Evolutionary conservation across 2,797 vertebrate genomes (phyloP).

Genomic region (Oryzias dopingdopingensis): DNA sequence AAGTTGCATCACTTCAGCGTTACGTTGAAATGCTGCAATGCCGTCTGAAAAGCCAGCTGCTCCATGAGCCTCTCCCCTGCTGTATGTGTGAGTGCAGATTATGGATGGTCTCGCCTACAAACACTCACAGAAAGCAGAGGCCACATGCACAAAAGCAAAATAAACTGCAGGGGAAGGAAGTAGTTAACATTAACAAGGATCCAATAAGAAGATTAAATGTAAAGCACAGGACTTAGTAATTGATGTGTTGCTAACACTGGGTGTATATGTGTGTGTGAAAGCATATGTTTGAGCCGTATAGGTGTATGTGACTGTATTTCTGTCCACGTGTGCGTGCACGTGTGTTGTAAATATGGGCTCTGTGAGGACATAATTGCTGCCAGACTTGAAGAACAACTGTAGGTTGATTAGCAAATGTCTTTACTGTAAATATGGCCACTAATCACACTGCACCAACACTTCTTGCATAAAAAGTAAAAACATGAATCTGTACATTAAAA

Average conservation of each 20-base stretch:
- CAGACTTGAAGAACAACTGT: slow-evolving; percentile 75
- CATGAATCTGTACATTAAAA: slow-evolving; percentile 39
- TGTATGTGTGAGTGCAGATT: slow-evolving; percentile 62
- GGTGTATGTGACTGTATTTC: slow-evolving; percentile 31
- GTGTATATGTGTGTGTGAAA: slow-evolving; percentile 43
- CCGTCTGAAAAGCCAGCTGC: slow-evolving; percentile 41
- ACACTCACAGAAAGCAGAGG: slow-evolving; percentile 81
- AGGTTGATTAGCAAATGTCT: slow-evolving; percentile 80
- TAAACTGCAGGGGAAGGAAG: slow-evolving; percentile 90
- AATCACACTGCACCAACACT: slow-evolving; percentile 70
- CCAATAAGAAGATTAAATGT: slow-evolving; percentile 84
- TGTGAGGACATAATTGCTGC: slow-evolving; percentile 79
- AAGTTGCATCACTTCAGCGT: slow-evolving; percentile 20
- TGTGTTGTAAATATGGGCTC: slow-evolving; percentile 63
- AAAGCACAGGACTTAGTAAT: slow-evolving; percentile 77
- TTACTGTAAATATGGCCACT: slow-evolving; percentile 80
- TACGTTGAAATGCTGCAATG: slow-evolving; percentile 11
- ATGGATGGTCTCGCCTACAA: slow-evolving; percentile 78
- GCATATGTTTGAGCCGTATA: slow-evolving; percentile 27
- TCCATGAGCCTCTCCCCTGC: not conserved
- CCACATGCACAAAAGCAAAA: slow-evolving; percentile 91
- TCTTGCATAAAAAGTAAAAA: slow-evolving; percentile 61
- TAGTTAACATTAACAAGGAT: slow-evolving; percentile 85
- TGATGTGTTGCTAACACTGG: slow-evolving; percentile 79
- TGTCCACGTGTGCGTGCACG: slow-evolving; percentile 36